Base-by-base conservation (phyloP, 2,888 invertebrate genomes). In the Volucella bombylans region DNA sequence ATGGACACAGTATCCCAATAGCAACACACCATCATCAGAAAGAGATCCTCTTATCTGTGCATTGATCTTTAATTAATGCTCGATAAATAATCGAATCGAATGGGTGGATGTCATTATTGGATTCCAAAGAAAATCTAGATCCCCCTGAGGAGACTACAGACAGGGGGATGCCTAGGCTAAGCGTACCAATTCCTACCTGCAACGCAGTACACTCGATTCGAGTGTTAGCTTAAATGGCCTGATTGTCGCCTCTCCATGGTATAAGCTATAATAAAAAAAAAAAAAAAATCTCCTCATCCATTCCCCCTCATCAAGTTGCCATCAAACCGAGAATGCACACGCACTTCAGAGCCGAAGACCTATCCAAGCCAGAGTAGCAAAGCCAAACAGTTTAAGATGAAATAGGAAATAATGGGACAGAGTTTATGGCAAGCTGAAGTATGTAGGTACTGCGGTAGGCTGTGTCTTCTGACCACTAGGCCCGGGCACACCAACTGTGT, bases 61-160 rank as follows among this genome's bases (percentile, higher is more conserved):
- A 86, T 86, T 87, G 88, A 88, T 88, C 88, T 88, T 87, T 88
- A 87, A 88, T 88, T 87, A 88, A 88, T 88, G 88, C 86, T 87
- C 88, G 87, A 88, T 88, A 88, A 88, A 88, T 88, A 88, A 88
- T 87, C 87, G 86, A 87, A 86, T 87, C 87, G 87, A 88, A 88
- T 88, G 88, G 87, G 86, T 87, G 87, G 87, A 87, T 88, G 88
- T 88, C 88, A 88, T 86, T 88, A 87, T 87, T 87, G 86, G 82
- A 82, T 87, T 87, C 86, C 81, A 79, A 67, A 67, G 74, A 86
- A 86, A 74, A 86, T 62, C 78, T 72, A 73, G 80, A 85, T 73
- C 71, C 59, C 71, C 39, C 23, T 43, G 45, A 45, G 47, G 23
- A 62, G 76, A 68, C 57, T 64, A 18, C 59, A 50, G 31, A 31